These are phyloP conservation scores for Ptychodera flava DNA, from an alignment of 35 echinoderm and acorn worm species.

Conservation along the genomic window DNA sequence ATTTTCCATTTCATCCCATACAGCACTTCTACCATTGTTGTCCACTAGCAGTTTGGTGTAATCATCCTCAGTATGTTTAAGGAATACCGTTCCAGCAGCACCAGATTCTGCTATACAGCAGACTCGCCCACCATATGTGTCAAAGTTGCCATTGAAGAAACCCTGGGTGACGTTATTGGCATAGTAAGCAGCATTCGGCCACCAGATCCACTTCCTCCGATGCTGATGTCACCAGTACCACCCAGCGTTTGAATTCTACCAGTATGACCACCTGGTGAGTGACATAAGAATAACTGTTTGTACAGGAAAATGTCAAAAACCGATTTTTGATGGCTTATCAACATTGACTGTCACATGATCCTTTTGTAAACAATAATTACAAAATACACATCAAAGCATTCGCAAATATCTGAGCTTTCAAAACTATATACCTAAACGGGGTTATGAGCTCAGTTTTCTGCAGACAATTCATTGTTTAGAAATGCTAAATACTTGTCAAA, in stretches of 20 bases:
- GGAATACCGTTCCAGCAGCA: slow-evolving; percentile 65
- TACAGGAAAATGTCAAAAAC: too few species aligned
- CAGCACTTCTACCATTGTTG: slow-evolving; percentile 38
- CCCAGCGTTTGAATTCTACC: slow-evolving; percentile 62
- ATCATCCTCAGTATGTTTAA: slow-evolving; percentile 39
- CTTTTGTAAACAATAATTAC: too few species aligned
- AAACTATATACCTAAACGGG: too few species aligned
- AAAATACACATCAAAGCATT: too few species aligned
- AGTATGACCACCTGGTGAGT: slow-evolving; percentile 69
- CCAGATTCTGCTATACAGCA: slow-evolving; percentile 44
- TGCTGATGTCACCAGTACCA: slow-evolving; percentile 41
- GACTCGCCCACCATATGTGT: slow-evolving; percentile 54
- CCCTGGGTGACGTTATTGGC: slow-evolving; percentile 73
- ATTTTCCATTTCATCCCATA: slow-evolving; percentile 69
- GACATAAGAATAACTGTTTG: too few species aligned
- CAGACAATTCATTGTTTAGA: too few species aligned
- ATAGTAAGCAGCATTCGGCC: slow-evolving; percentile 76
- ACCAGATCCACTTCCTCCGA: slow-evolving; percentile 69
- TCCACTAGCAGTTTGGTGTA: slow-evolving; percentile 50
- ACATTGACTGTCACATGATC: too few species aligned
- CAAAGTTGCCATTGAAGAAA: slow-evolving; percentile 53
- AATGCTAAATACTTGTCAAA: too few species aligned
- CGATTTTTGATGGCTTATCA: too few species aligned
- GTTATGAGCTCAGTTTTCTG: too few species aligned
- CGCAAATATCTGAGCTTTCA: too few species aligned